Conservation (phyloP, 1,140 invertebrate species). For the Lordiphosa stackelbergi region DNA sequence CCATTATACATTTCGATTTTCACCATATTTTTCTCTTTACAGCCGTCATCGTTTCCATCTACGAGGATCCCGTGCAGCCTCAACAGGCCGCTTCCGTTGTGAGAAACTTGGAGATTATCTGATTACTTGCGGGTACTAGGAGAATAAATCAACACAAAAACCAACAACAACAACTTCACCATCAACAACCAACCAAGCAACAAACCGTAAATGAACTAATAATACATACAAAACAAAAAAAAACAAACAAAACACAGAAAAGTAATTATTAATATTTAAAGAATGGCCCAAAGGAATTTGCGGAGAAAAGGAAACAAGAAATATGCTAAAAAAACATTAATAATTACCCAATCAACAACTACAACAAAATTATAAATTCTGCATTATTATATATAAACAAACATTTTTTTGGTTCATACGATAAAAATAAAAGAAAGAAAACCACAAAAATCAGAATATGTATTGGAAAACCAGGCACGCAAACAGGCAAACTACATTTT, state of each 20-base stretch:
- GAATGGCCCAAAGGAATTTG: constrained; percentile 43
- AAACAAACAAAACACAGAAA: constrained; percentile 34
- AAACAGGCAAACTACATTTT: constrained; percentile 43
- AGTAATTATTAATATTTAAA: constrained; percentile 73
- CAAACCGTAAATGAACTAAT: constrained; percentile 65
- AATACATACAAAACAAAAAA: constrained; percentile 32
- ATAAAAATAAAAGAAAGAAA: constrained; percentile 54
- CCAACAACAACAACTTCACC: constrained; percentile 44
- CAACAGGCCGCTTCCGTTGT: constrained; percentile 95
- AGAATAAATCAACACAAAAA: constrained; percentile 60
- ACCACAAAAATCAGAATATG: constrained; percentile 31
- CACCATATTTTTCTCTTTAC: constrained; percentile 77
- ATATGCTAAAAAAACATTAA: constrained; percentile 36
- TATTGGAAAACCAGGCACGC: constrained; percentile 57
- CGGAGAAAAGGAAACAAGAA: constrained; percentile 29
- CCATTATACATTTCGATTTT: neutral
- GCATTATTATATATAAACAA: constrained; percentile 72
- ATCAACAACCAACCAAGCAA: constrained; percentile 38
- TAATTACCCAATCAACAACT: constrained; percentile 37
- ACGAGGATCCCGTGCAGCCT: constrained; percentile 95
- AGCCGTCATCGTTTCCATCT: constrained; percentile 94
- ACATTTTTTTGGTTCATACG: constrained; percentile 67
- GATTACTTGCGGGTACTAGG: constrained; percentile 95
- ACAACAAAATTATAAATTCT: constrained; percentile 71
- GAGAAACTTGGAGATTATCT: constrained; percentile 97